Evolutionary conservation across 1,140 invertebrate genomes (phyloP).

Genomic region (Heterodera schachtii): DNA sequence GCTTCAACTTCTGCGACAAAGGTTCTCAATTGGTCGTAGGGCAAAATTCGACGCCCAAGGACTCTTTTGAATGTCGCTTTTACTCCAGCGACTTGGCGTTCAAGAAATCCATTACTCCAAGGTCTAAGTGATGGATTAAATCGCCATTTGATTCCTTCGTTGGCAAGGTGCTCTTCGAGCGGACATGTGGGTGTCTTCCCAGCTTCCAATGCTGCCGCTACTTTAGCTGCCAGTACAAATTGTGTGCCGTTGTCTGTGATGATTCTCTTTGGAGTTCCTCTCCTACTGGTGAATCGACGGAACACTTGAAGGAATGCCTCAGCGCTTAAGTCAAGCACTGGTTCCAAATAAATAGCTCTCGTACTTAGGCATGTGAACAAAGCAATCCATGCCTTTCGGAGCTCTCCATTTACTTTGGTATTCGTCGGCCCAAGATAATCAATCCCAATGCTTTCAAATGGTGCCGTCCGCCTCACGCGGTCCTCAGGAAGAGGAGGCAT

Average conservation of each 20-base stretch:
- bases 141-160: conserved; percentile 2
- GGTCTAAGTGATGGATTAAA: neutral
- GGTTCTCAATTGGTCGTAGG: neutral
- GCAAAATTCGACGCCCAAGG: conserved; percentile 1
- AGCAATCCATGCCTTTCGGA: neutral
- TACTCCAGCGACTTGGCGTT: neutral
- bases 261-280: neutral
- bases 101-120: neutral
- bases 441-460: too few species aligned
- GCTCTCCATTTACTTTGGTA: neutral
- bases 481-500: too few species aligned
- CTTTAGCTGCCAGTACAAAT: neutral
- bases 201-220: neutral
- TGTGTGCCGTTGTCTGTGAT: conserved; percentile 4
- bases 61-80: conserved; percentile 4
- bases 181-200: too few species aligned
- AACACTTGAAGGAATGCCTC: neutral
- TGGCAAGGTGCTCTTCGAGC: neutral
- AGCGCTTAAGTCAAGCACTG: neutral
- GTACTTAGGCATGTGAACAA: conserved; percentile 9
- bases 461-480: too few species aligned
- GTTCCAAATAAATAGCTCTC: neutral
- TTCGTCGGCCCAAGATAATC: neutral
- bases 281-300: neutral
- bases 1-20: neutral